A percentile compares a stretch with the other conserved stretches of the same genome.
Conservation (phyloP, 2,113 vertebrate species). For the Collichthys lucidus region DNA sequence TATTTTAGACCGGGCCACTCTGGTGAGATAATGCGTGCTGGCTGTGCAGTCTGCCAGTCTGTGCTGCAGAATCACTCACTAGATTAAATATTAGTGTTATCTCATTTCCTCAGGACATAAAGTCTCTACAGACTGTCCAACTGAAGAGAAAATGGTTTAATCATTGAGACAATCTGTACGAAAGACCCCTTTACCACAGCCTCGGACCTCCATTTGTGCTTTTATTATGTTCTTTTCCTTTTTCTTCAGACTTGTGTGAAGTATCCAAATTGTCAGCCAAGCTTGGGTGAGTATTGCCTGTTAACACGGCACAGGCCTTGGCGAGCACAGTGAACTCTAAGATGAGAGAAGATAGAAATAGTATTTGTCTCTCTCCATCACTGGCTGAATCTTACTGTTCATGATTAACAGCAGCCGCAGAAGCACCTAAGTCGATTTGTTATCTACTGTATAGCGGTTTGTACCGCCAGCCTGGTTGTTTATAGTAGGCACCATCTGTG, state of each 20-base stretch:
- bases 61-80: constrained; percentile 66
- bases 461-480: neutral
- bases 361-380: constrained; percentile 1
- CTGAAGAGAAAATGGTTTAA: constrained; percentile 67
- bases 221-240: constrained; percentile 13
- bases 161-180: constrained; percentile 64
- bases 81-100: constrained; percentile 81
- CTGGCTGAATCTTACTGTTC: constrained; percentile 32
- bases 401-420: constrained; percentile 24
- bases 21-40: constrained; percentile 59
- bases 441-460: constrained; percentile 13
- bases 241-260: neutral
- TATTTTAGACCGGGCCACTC: constrained; percentile 56
- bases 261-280: constrained; percentile 41
- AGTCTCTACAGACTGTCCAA: constrained; percentile 60
- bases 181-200: constrained; percentile 35
- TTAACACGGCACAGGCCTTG: constrained; percentile 44
- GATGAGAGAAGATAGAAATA: constrained; percentile 37
- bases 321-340: constrained; percentile 30
- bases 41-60: constrained; percentile 55
- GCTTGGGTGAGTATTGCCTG: constrained; percentile 32
- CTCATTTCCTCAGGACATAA: constrained; percentile 73
- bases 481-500: constrained; percentile 15
- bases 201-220: constrained; percentile 37
- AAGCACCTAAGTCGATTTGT: constrained; percentile 33